Conservation (phyloP, 2,888 invertebrate genomes). For the Diloba caeruleocephala region DNA sequence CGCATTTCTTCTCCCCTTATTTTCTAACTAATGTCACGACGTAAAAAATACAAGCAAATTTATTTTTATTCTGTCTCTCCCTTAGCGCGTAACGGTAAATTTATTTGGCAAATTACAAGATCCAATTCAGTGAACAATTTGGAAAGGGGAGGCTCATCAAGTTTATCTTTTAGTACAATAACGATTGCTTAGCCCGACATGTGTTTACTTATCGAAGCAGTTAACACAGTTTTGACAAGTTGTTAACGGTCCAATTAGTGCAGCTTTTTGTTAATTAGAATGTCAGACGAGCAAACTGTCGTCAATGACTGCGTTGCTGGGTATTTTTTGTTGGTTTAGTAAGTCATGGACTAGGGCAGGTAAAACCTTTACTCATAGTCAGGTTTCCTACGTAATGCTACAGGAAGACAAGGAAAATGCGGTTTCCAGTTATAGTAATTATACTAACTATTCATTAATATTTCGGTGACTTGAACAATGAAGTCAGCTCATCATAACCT, state of each 20-base stretch:
- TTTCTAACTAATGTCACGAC: conserved; percentile 29
- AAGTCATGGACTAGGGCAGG: conserved; percentile 1
- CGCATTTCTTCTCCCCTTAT: conserved; percentile 7
- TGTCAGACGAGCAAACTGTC: conserved; percentile 10
- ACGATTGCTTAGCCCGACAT: conserved; percentile 33
- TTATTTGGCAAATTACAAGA: conserved; percentile 62
- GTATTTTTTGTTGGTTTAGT: not conserved
- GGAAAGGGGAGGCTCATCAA: conserved; percentile 26
- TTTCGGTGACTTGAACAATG: too few relatives aligned
- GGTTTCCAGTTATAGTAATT: too few relatives aligned
- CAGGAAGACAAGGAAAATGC: conserved; percentile 9
- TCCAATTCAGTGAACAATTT: conserved; percentile 55
- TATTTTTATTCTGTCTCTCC: conserved; percentile 37
- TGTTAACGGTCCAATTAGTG: conserved; percentile 2
- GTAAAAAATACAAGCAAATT: conserved; percentile 47
- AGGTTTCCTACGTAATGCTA: not conserved
- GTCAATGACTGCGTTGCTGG: not conserved
- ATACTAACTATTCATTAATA: too few relatives aligned
- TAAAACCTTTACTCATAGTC: conserved; percentile 1
- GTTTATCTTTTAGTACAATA: conserved; percentile 42
- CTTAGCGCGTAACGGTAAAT: conserved; percentile 46
- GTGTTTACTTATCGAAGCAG: conserved; percentile 34
- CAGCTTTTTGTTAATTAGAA: conserved; percentile 29
- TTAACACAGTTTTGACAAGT: conserved; percentile 16
- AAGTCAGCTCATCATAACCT: too few relatives aligned